Conservation (phyloP, 30 jellyfish, hydroid and myxozoan genomes). For the Mastigias papua region DNA sequence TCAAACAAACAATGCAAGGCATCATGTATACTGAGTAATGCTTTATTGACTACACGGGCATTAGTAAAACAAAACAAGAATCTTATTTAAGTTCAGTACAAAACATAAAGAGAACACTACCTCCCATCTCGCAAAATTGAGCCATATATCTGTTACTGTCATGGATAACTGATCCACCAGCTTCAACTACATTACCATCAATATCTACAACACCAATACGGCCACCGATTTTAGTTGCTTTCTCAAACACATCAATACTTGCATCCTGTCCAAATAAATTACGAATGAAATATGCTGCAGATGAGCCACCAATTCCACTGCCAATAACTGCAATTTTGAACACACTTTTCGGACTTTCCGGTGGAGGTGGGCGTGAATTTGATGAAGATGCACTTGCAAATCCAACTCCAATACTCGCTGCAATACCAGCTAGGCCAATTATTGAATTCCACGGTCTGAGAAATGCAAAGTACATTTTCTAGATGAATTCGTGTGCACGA, state of each 20-base stretch:
- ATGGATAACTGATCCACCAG: slow-evolving; percentile 89
- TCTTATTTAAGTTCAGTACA: background rate
- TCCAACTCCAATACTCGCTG: slow-evolving; percentile 14
- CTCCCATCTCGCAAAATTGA: slow-evolving; percentile 40
- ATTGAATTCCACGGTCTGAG: slow-evolving; percentile 6
- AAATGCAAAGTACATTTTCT: background rate
- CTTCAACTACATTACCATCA: slow-evolving; percentile 61
- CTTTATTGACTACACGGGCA: background rate
- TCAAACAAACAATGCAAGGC: background rate
- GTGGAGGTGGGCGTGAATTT: slow-evolving; percentile 11
- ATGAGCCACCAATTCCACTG: slow-evolving; percentile 90
- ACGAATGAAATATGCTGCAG: slow-evolving; percentile 76
- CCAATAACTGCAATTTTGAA: slow-evolving; percentile 89
- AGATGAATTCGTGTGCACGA: background rate
- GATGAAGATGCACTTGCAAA: background rate
- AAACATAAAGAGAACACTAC: background rate
- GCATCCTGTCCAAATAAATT: slow-evolving; percentile 57
- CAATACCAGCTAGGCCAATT: slow-evolving; percentile 43
- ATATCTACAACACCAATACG: slow-evolving; percentile 79
- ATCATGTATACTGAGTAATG: background rate
- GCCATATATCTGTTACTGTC: slow-evolving; percentile 79
- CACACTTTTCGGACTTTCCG: background rate
- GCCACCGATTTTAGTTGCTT: slow-evolving; percentile 79
- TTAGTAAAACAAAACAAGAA: background rate
- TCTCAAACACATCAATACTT: slow-evolving; percentile 87